These are phyloP conservation scores for Bellardia pandia DNA, from an alignment of 2,888 invertebrate species.

Conservation along the genomic window DNA sequence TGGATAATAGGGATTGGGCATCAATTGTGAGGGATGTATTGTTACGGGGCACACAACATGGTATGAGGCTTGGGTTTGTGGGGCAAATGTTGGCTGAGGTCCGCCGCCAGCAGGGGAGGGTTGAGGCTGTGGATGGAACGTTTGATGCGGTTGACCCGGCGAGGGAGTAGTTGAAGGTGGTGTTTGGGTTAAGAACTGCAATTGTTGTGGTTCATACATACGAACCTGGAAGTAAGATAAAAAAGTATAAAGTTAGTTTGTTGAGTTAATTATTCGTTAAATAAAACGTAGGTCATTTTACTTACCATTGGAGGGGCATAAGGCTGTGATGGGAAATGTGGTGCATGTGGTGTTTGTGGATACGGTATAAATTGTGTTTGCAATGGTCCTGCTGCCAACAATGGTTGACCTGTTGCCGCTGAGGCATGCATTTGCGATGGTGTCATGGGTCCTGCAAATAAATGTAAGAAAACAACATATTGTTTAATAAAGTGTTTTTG, in stretches of 20 bases:
- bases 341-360: conserved; percentile 86
- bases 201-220: conserved; percentile 87
- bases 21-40: conserved; percentile 82
- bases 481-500: neutral
- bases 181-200: conserved; percentile 86
- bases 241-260: too few species aligned
- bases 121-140: conserved; percentile 86
- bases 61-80: conserved; percentile 85
- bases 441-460: conserved; percentile 84
- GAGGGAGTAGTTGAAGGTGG: conserved; percentile 86
- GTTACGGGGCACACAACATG: conserved; percentile 86
- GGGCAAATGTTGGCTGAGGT: conserved; percentile 84
- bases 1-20: conserved; percentile 82
- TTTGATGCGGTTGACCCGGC: conserved; percentile 86
- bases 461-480: neutral
- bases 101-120: conserved; percentile 85
- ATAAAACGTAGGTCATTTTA: conserved; percentile 9
- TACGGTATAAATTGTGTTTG: conserved; percentile 87
- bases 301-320: conserved; percentile 84
- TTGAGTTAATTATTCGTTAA: too few species aligned
- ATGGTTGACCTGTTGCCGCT: conserved; percentile 90
- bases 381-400: conserved; percentile 92
- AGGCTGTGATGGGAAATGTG: conserved; percentile 84
- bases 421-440: conserved; percentile 91
- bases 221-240: conserved; percentile 84